Conservation (phyloP, 92 coral and sea anemone species). For the Isaurus tuberculatus region DNA sequence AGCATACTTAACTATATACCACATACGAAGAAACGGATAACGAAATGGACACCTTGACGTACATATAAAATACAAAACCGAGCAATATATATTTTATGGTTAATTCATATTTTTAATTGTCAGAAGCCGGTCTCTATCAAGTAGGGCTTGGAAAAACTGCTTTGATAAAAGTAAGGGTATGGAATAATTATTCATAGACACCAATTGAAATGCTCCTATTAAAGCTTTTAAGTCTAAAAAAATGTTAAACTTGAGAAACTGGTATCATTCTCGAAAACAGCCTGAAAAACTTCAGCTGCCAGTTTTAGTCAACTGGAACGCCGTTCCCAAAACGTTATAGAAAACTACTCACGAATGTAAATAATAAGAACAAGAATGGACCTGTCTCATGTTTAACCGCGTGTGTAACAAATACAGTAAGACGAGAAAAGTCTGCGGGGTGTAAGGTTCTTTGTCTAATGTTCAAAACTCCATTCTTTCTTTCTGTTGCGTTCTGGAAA, state of each 20-base stretch:
- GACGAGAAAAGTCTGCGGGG: constrained; percentile 36
- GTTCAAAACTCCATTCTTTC: constrained; percentile 26
- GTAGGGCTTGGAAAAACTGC: not conserved
- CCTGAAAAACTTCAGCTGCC: too few relatives aligned
- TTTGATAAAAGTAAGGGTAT: not conserved
- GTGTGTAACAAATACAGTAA: not conserved
- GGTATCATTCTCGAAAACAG: not conserved
- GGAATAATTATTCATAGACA: not conserved
- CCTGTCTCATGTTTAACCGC: not conserved
- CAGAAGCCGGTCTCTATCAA: not conserved
- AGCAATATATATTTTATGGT: not conserved
- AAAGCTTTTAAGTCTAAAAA: not conserved
- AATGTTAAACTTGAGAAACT: not conserved
- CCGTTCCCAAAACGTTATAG: not conserved
- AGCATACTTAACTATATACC: not conserved
- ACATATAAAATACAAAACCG: not conserved
- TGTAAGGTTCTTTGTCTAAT: constrained; percentile 12
- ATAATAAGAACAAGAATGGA: not conserved
- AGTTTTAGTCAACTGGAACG: constrained; percentile 1
- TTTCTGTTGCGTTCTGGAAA: constrained; percentile 38
- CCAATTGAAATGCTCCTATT: not conserved
- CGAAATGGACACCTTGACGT: not conserved
- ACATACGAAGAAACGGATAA: constrained; percentile 4
- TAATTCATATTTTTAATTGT: not conserved
- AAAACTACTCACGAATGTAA: constrained; percentile 7